Conservation (phyloP, 2,888 invertebrate species). For the Agrypnus murinus region DNA sequence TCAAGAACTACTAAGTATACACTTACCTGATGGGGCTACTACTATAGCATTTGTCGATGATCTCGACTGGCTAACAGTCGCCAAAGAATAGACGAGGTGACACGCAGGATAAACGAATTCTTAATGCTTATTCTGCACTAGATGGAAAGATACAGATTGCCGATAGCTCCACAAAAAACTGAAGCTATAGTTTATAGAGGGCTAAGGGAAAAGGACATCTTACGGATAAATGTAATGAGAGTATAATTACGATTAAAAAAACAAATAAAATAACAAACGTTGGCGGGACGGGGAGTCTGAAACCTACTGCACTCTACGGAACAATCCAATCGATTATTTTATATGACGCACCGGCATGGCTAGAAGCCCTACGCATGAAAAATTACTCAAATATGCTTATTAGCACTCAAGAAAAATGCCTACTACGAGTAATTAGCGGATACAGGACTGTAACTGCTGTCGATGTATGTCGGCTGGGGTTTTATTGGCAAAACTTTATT, state of each 20-base stretch:
- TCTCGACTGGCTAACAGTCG: background rate
- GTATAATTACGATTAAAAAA: background rate
- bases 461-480: background rate
- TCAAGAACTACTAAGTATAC: constrained; percentile 33
- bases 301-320: background rate
- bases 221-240: background rate
- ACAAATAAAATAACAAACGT: background rate
- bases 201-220: background rate
- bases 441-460: background rate
- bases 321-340: background rate
- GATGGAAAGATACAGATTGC: background rate
- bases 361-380: background rate
- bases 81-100: background rate
- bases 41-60: too few relatives aligned
- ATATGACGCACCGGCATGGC: background rate
- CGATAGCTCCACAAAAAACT: constrained; percentile 2
- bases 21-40: constrained; percentile 23
- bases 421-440: background rate
- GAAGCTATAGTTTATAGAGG: background rate
- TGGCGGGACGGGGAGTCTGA: background rate
- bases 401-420: background rate
- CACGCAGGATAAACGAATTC: background rate
- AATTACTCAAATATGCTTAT: background rate
- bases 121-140: background rate
- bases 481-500: background rate